phyloP scores from a whole-genome alignment of 2,888 invertebrate genomes.

The Pristionchus fissidentatus region DNA sequence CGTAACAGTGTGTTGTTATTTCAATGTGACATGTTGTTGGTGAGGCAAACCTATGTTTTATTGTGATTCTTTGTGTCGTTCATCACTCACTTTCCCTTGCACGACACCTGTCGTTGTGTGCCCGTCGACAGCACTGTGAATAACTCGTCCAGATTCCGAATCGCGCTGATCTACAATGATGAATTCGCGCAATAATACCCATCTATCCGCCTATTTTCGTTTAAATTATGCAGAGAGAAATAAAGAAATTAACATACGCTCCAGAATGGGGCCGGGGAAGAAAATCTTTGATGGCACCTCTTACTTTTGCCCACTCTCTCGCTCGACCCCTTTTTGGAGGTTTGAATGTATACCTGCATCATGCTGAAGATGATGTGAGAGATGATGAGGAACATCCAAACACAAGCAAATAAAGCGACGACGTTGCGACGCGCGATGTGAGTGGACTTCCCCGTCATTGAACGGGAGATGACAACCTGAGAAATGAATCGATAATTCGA shows the following conservation, averaged over 20 bases:
- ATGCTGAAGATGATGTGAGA: constrained; percentile 73
- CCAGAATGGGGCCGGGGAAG: too few relatives aligned
- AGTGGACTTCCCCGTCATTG: constrained; percentile 73
- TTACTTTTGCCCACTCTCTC: too few relatives aligned
- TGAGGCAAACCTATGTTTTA: too few relatives aligned
- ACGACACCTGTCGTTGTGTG: constrained; percentile 50
- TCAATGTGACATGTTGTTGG: too few relatives aligned
- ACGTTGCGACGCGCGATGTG: constrained; percentile 62
- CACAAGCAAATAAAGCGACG: constrained; percentile 63
- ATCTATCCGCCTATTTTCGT: not conserved
- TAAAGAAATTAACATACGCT: too few relatives aligned
- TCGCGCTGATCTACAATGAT: constrained; percentile 57
- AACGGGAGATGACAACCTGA: constrained; percentile 70
- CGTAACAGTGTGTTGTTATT: too few relatives aligned
- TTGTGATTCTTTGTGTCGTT: too few relatives aligned
- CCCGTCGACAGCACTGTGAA: constrained; percentile 58
- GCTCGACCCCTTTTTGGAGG: too few relatives aligned
- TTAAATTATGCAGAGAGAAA: too few relatives aligned
- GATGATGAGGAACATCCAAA: constrained; percentile 71
- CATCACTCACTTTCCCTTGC: constrained; percentile 50
- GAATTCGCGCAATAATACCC: not conserved
- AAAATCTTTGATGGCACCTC: too few relatives aligned
- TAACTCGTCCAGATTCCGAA: constrained; percentile 60
- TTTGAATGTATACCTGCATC: constrained; percentile 70
- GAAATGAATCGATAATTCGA: not conserved